A percentile compares a stretch with the other conserved stretches of the same genome.
These are phyloP conservation scores for Furcifer pardalis DNA, from an alignment of 2,797 vertebrate genomes.

Conservation along the genomic window DNA sequence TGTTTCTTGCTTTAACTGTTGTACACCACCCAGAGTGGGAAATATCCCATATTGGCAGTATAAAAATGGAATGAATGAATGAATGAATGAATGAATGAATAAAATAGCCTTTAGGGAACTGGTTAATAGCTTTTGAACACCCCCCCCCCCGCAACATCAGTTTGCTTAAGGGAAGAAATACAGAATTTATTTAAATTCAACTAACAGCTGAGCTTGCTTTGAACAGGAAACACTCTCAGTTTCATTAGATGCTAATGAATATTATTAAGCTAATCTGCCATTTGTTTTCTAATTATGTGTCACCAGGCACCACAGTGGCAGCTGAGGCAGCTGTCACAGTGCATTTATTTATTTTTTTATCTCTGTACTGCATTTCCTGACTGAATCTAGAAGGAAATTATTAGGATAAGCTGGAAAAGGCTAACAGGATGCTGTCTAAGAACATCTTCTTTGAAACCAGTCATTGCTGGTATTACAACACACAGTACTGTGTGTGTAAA, in stretches of 20 bases:
- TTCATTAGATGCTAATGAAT: constrained; percentile 83
- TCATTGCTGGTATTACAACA: constrained; percentile 26
- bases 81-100: too few species aligned
- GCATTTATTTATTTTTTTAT: constrained; percentile 71
- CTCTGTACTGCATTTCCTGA: constrained; percentile 52
- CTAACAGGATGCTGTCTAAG: neutral
- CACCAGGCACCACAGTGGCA: constrained; percentile 72
- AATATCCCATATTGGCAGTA: too few species aligned
- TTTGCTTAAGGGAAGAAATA: constrained; percentile 63
- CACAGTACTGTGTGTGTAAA: constrained; percentile 6
- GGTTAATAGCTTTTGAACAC: constrained; percentile 15
- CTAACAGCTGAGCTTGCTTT: constrained; percentile 72
- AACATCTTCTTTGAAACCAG: constrained; percentile 19
- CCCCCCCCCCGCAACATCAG: neutral
- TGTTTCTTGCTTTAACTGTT: too few species aligned
- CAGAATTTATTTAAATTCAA: constrained; percentile 74
- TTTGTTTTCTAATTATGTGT: constrained; percentile 84
- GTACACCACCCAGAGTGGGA: too few species aligned
- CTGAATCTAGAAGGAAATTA: constrained; percentile 56
- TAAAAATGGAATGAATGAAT: too few species aligned
- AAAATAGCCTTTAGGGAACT: constrained; percentile 35
- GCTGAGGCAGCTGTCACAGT: constrained; percentile 73
- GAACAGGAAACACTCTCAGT: constrained; percentile 73
- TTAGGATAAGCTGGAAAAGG: constrained; percentile 55
- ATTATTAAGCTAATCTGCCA: constrained; percentile 84